Evolutionary conservation across 2,888 invertebrate species (phyloP).

Genomic region (Xestia sexstrigata): DNA sequence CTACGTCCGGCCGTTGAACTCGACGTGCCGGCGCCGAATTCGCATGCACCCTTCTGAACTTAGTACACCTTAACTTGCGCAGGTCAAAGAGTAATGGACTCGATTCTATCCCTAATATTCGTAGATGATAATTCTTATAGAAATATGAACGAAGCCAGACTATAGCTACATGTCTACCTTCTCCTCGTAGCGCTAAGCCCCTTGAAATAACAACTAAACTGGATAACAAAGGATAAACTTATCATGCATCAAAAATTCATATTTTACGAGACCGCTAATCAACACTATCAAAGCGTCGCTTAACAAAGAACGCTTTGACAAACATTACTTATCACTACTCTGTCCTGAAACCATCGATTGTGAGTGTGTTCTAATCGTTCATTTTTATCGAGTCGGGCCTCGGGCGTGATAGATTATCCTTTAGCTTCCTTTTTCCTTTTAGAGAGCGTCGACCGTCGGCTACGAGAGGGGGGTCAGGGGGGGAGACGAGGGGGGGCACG

Average conservation of each 20-base stretch:
- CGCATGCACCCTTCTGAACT: slow-evolving; percentile 82
- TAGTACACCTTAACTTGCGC: slow-evolving; percentile 76
- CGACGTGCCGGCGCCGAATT: slow-evolving; percentile 82
- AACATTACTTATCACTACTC: slow-evolving; percentile 69
- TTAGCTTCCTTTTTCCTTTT: slow-evolving; percentile 89
- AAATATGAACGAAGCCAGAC: slow-evolving; percentile 13
- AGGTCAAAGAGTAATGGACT: slow-evolving; percentile 82
- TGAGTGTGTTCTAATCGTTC: slow-evolving; percentile 87
- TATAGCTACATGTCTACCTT: neutral
- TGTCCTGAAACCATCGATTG: slow-evolving; percentile 83
- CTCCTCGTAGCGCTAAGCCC: neutral
- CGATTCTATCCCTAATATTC: slow-evolving; percentile 57
- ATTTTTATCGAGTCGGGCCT: slow-evolving; percentile 89
- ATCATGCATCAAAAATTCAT: slow-evolving; percentile 17
- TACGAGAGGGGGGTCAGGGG: slow-evolving; percentile 80
- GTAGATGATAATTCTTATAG: slow-evolving; percentile 46
- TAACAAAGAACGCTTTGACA: slow-evolving; percentile 65
- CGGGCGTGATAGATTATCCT: slow-evolving; percentile 90
- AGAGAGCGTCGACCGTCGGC: slow-evolving; percentile 89
- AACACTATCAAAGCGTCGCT: slow-evolving; percentile 29
- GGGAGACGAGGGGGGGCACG: slow-evolving; percentile 76
- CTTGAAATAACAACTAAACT: neutral
- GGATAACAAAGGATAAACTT: slow-evolving; percentile 12
- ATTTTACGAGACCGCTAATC: slow-evolving; percentile 26
- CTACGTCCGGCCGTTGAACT: slow-evolving; percentile 87